A percentile compares a stretch with the other conserved stretches of the same genome.
Conservation (phyloP, 2,113 vertebrate species). For the Cepphus grylle region DNA sequence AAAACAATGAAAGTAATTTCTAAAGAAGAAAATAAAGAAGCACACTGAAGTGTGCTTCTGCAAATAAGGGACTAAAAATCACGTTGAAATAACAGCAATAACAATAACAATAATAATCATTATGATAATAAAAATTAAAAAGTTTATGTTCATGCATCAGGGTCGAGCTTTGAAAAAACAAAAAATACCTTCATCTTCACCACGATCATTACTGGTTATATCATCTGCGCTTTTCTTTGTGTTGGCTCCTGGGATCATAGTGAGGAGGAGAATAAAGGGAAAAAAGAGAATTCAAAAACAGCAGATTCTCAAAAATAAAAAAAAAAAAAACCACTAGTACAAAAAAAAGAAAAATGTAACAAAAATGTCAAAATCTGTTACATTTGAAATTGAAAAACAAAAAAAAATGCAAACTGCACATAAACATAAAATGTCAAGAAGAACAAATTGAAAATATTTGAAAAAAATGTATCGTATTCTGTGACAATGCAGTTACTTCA, state of each 20-base stretch:
- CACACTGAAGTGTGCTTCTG: conserved; percentile 53
- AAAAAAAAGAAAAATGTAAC: conserved; percentile 64
- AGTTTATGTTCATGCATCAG: conserved; percentile 83
- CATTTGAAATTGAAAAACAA: conserved; percentile 62
- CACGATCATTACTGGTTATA: conserved; percentile 90
- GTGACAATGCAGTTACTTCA: conserved; percentile 56
- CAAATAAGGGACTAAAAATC: conserved; percentile 54
- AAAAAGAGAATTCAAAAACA: conserved; percentile 82
- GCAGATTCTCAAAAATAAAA: conserved; percentile 71
- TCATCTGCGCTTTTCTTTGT: conserved; percentile 87
- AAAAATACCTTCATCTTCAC: conserved; percentile 91
- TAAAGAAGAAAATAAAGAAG: conserved; percentile 66
- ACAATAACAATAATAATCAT: conserved; percentile 43
- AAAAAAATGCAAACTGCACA: conserved; percentile 64
- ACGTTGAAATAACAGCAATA: conserved; percentile 57
- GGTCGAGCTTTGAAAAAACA: conserved; percentile 72
- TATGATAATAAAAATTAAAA: conserved; percentile 52
- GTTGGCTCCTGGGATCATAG: conserved; percentile 86
- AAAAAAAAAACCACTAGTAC: conserved; percentile 26
- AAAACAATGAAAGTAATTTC: conserved; percentile 61
- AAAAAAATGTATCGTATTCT: conserved; percentile 43
- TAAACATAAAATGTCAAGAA: conserved; percentile 71
- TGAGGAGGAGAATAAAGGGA: conserved; percentile 81
- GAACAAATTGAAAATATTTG: conserved; percentile 65
- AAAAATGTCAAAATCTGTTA: conserved; percentile 69